Percentiles rank a stretch among this genome's conserved stretches.
These are phyloP conservation scores for Eurystomus gularis DNA, from an alignment of 2,113 vertebrate species.

Conservation along the genomic window DNA sequence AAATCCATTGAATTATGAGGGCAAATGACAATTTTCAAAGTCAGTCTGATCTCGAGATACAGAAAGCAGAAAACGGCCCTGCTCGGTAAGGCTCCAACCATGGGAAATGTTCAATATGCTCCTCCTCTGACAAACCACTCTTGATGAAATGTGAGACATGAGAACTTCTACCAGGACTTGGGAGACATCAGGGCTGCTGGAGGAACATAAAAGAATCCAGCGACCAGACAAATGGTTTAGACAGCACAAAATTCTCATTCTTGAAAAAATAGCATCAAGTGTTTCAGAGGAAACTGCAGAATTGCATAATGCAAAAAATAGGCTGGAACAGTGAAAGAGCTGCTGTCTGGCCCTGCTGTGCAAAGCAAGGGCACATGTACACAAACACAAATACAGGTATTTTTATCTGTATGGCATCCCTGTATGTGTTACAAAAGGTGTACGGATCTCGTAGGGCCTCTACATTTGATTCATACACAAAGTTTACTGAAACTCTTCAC, in stretches of 20 bases:
- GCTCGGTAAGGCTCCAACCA: neutral
- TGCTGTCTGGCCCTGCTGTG: neutral
- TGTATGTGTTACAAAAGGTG: neutral
- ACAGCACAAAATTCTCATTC: neutral
- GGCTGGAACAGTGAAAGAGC: neutral
- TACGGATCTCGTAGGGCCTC: neutral
- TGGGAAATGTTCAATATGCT: neutral
- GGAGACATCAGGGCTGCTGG: neutral
- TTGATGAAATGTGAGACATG: accelerated
- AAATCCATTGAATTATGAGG: neutral
- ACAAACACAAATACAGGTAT: no score
- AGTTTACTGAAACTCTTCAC: neutral
- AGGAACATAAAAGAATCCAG: neutral
- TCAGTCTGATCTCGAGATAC: neutral
- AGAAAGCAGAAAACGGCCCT: neutral
- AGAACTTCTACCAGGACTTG: neutral
- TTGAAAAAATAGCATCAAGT: neutral
- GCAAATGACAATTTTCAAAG: neutral
- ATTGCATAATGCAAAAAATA: neutral
- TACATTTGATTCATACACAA: no score
- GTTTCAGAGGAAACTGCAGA: neutral
- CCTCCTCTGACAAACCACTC: neutral
- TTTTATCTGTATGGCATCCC: neutral
- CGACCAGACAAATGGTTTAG: neutral
- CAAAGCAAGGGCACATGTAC: neutral